A percentile compares a stretch with the other conserved stretches of the same genome.
These are phyloP conservation scores for Globia sparganii DNA, from an alignment of 2,888 invertebrate species.

Conservation along the genomic window DNA sequence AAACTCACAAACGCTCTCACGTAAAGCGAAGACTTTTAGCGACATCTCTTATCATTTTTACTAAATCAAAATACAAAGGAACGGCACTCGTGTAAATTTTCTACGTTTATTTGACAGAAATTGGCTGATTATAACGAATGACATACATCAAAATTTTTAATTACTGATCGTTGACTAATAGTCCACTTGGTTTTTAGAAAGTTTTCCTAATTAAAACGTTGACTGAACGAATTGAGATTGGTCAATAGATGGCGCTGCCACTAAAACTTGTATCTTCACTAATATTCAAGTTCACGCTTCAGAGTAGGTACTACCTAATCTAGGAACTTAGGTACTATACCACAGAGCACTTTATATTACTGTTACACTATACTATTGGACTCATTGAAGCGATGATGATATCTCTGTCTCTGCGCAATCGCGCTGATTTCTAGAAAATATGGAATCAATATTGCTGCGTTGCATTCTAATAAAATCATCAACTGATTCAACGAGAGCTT, in stretches of 20 bases:
- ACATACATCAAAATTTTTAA: background rate
- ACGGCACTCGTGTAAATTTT: background rate
- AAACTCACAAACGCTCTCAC: slow-evolving; percentile 31
- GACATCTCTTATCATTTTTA: slow-evolving; percentile 48
- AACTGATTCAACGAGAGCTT: background rate
- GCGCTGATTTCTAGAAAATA: background rate
- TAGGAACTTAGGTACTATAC: too few species aligned
- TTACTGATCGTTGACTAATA: background rate
- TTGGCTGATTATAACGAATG: background rate
- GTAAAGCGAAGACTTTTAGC: slow-evolving; percentile 16
- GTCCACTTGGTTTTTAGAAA: too few species aligned
- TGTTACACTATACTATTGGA: too few species aligned
- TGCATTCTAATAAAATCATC: background rate
- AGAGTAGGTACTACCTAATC: too few species aligned
- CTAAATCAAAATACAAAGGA: slow-evolving; percentile 35
- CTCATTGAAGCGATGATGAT: background rate
- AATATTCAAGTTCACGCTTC: too few species aligned
- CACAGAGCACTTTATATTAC: too few species aligned
- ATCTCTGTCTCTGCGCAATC: background rate
- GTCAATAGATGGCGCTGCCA: slow-evolving; percentile 7
- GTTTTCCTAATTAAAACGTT: background rate
- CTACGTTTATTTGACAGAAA: background rate
- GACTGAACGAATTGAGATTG: background rate
- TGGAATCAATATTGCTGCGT: background rate
- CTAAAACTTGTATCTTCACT: background rate